Conservation (phyloP, 2,113 vertebrate species). For the Trematomus loennbergii region DNA sequence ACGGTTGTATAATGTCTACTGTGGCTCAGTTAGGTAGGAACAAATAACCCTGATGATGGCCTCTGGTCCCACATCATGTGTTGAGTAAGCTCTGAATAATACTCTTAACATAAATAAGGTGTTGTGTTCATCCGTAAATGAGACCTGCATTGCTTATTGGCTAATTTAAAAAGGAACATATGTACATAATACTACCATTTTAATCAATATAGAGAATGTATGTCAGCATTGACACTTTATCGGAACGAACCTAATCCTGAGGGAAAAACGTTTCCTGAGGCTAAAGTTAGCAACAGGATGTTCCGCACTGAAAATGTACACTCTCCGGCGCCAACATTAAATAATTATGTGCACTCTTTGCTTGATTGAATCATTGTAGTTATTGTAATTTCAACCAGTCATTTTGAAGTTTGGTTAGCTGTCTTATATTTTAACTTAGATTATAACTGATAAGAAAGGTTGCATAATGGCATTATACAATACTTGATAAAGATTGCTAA, state of each 20-base stretch:
- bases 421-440: not conserved
- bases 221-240: not conserved
- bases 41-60: not conserved
- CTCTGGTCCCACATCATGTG: not conserved
- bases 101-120: not conserved
- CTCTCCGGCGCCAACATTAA: not conserved
- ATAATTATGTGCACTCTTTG: not conserved
- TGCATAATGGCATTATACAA: not conserved
- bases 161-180: too few species aligned
- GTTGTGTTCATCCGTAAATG: not conserved
- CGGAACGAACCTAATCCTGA: not conserved
- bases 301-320: not conserved
- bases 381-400: not conserved
- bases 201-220: not conserved
- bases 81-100: not conserved
- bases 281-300: not conserved
- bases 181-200: not conserved
- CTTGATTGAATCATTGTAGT: too few species aligned
- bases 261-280: not conserved
- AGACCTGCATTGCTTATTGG: not conserved
- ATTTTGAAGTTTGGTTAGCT: not conserved
- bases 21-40: not conserved
- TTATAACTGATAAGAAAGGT: not conserved
- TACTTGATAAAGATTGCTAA: not conserved
- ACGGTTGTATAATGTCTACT: not conserved